Percentiles rank a stretch among this genome's conserved stretches.
Conservation (phyloP, 2,113 vertebrate genomes). For the Okapia johnstoni region DNA sequence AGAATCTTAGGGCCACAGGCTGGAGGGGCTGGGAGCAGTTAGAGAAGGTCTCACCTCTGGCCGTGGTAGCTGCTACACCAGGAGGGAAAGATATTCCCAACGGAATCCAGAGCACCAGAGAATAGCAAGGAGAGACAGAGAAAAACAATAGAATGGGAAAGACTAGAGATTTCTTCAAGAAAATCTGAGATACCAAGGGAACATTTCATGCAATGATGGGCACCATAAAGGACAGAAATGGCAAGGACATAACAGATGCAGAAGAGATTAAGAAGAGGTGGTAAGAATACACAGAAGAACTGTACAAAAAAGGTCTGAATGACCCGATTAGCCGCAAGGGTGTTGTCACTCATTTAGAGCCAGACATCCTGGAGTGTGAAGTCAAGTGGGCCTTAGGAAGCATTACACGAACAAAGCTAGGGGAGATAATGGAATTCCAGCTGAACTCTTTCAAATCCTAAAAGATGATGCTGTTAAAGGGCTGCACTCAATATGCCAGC, state of each 20-base stretch:
- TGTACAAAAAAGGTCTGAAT: not conserved
- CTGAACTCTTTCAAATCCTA: not conserved
- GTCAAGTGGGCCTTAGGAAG: not conserved
- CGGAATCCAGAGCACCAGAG: not conserved
- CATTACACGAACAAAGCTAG: not conserved
- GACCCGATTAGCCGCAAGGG: not conserved
- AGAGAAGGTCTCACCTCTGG: not conserved
- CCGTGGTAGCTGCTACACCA: fast-evolving
- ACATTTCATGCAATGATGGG: not conserved
- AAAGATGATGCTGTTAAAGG: not conserved
- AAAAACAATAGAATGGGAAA: not conserved
- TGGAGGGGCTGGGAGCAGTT: too few relatives aligned
- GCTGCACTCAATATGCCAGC: not conserved
- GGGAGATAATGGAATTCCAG: not conserved
- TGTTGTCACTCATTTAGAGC: not conserved
- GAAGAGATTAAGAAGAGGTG: not conserved
- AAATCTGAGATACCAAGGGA: not conserved
- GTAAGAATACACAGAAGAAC: not conserved
- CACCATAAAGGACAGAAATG: not conserved
- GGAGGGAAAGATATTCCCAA: not conserved
- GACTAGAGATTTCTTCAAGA: not conserved
- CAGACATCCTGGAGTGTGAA: not conserved
- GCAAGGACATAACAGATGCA: not conserved
- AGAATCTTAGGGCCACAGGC: not conserved
- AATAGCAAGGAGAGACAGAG: not conserved